These are phyloP conservation scores for Periparus ater DNA, from an alignment of 2,797 vertebrate species.

Conservation along the genomic window DNA sequence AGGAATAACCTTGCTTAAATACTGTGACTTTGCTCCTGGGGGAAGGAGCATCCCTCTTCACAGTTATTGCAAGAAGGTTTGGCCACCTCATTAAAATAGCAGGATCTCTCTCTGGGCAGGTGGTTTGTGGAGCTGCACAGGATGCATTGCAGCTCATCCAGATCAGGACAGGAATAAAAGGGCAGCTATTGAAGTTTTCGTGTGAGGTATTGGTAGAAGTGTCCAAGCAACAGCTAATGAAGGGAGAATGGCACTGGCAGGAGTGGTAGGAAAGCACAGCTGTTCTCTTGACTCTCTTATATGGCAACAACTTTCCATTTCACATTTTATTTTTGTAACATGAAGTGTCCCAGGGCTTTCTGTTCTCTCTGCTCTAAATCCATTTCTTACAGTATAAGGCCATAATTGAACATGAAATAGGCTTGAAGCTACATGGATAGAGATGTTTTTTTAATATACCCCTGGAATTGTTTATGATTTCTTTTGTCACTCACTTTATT, in stretches of 20 bases:
- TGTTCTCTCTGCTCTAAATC: background rate
- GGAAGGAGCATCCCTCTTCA: background rate
- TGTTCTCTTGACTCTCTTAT: background rate
- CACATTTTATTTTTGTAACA: background rate
- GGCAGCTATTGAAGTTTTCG: background rate
- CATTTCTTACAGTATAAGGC: background rate
- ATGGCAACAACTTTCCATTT: background rate
- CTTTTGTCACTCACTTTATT: background rate
- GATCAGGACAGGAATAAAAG: background rate
- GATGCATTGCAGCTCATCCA: background rate
- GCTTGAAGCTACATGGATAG: background rate
- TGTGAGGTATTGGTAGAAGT: background rate
- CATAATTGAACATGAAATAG: background rate
- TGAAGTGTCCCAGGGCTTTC: background rate
- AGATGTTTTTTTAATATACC: background rate
- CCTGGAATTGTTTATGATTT: background rate
- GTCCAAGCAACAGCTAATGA: background rate
- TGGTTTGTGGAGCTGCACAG: background rate
- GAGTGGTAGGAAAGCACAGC: background rate
- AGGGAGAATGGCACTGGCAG: background rate
- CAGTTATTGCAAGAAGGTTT: background rate
- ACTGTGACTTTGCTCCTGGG: background rate
- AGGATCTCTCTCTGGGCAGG: background rate
- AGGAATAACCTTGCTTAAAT: background rate
- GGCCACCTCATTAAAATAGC: background rate